Base-by-base conservation (phyloP, 2,113 vertebrate species). In the Prolemur simus region DNA sequence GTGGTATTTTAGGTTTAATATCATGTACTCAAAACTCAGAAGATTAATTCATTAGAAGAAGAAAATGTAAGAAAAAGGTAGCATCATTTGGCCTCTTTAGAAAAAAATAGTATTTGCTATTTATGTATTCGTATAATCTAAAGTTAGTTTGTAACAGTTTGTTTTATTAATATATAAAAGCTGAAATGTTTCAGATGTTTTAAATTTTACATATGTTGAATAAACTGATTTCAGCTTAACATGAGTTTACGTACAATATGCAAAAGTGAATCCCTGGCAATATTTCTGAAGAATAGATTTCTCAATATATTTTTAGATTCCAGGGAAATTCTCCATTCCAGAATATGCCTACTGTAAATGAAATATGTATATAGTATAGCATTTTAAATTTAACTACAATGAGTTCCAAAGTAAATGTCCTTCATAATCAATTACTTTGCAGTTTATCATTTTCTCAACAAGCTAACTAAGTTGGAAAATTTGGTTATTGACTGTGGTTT, bases 361-460 rank as follows among this genome's bases (percentile, higher is more conserved):
- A 91, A 80, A 74, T 34, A 2, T 1, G 20, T 56, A 39, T 32
- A 10, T 47, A 68, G 4, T 39, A 68, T 27, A 76, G 25, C 15
- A 66, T 60, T 93, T 93, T 82, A 13, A 89, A 52, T 37, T 88
- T 83, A 83, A 68, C 4, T 47, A 9, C 0, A 54, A 84, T 25
- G 15, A 95, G 63, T 85, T 89, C 5, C 27, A 83, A 92, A 92
- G 9, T 85, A 87, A 87, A 71, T 0, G 6, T 18, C 37, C 27
- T 80, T 85, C 47, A 87, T 58, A 13, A 94, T 58, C 20, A 66
- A 60, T 92, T 68, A 84, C 73, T 56, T 66, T 78, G 8, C 68
- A 84, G 66, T 66, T 74, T 68, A 68, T 49, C 45, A 77, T 89
- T 92, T 94, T 56, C 54, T 90, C 7, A 89, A 74, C 92, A 94